Conservation (phyloP, 1,140 invertebrate genomes). For the Drosophila leontia region DNA sequence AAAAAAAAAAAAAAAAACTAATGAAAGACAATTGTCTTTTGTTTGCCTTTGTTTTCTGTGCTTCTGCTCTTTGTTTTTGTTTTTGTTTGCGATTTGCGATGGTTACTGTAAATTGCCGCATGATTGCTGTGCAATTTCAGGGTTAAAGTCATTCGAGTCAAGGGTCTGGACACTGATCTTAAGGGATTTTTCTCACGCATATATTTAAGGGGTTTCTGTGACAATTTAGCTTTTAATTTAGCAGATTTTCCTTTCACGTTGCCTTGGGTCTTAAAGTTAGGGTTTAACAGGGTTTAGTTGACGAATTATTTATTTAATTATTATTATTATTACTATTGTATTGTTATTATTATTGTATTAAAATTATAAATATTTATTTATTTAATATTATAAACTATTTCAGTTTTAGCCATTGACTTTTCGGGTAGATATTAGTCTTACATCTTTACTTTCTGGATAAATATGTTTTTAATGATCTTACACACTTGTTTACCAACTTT, state of each 20-base stretch:
- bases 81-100: constrained; percentile 16
- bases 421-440: neutral
- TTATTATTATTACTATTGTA: too few species aligned
- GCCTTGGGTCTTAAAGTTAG: neutral
- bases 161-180: constrained; percentile 8
- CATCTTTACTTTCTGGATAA: neutral
- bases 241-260: neutral
- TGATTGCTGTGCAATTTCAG: constrained; percentile 47
- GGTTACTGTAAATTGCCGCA: constrained; percentile 39
- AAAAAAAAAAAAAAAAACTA: too few species aligned
- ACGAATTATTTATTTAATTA: neutral
- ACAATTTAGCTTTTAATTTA: neutral
- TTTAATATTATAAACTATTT: neutral
- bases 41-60: constrained; percentile 18
- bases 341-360: neutral
- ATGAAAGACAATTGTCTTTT: constrained; percentile 37
- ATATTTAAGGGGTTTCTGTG: neutral
- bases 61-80: constrained; percentile 1
- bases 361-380: neutral
- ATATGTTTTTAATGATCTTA: neutral
- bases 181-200: constrained; percentile 5
- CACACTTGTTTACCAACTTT: neutral
- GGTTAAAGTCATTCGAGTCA: constrained; percentile 54
- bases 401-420: neutral
- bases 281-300: neutral